Evolutionary conservation across 2,888 invertebrate species (phyloP).

Genomic region (Eulithis prunata): DNA sequence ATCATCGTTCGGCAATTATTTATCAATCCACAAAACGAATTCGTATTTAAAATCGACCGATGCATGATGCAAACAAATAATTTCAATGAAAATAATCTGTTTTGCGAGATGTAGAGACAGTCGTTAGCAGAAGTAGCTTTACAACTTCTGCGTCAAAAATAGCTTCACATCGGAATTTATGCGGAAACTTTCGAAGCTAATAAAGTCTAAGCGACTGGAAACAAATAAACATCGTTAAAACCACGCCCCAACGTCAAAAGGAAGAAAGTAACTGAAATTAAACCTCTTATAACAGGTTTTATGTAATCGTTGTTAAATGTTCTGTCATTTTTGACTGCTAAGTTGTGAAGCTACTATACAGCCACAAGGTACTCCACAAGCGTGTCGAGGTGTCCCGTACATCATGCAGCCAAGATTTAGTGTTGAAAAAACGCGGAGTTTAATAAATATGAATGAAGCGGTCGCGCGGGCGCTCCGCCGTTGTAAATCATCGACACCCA

Average conservation of each 20-base stretch:
- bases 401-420: conserved; percentile 68
- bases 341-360: conserved; percentile 11
- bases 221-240: no score
- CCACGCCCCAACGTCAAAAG: no score
- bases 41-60: conserved; percentile 25
- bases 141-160: conserved; percentile 36
- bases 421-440: conserved; percentile 67
- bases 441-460: conserved; percentile 79
- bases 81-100: conserved; percentile 32
- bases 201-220: no score
- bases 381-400: conserved; percentile 60
- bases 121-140: conserved; percentile 6
- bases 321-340: background rate
- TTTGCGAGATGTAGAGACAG: conserved; percentile 25
- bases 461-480: conserved; percentile 55
- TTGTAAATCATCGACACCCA: conserved; percentile 78
- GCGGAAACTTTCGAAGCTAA: no score
- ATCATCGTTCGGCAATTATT: conserved; percentile 40
- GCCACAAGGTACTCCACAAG: conserved; percentile 32
- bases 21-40: conserved; percentile 38
- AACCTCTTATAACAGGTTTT: background rate
- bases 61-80: conserved; percentile 33
- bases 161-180: background rate
- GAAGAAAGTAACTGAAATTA: no score
- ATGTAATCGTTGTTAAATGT: background rate